Evolutionary conservation across 2,888 invertebrate genomes (phyloP), one percentile per base, ranked within the genome.

Genomic region (Cyclophora albipunctata): DNA sequence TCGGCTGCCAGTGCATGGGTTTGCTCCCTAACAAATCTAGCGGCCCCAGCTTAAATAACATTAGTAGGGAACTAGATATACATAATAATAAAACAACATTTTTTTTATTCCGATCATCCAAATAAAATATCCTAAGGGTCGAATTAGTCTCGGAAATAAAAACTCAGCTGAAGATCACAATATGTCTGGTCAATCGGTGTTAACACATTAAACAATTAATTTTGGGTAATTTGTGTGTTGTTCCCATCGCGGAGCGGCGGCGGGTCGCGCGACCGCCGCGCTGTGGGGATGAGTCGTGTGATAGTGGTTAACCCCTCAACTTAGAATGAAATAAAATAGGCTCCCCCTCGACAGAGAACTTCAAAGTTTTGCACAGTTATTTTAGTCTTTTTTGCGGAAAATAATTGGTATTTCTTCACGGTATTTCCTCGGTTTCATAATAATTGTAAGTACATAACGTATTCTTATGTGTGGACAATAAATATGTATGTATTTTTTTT

Each of bases 171-270:
- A 43, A 57, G 51, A 54, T 58, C 74, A 43, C 43, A 78, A 78
- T 80, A 71, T 82, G 84, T 79, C 80, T 71, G 75, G 77, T 80
- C 78, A 78, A 85, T 82, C 77, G 72, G 75, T 79, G 78, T 77
- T 80, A 78, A 78, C 76, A 75, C 73, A 79, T 84, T 80, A 78
- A 60, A 81, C 80, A 81, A 84, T 84, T 78, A 73, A 78, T 77
- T 78, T 71, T 70, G 78, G 84, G 73, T 76, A 81, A 84, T 84
- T 83, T 84, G 84, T 85, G 83, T 83, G 81, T 78, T 72, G 78
- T 86, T 86, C 86, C 85, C 86, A 87, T 75, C 75, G 73, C 62
- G 59, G 52, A 45, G 56, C 49, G 58, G 50, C 54, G 54, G 51
- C 58, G 53, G 56, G 52, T 53, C 49, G 51, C 51, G 45, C 57